Evolutionary conservation across 2,113 vertebrate genomes (phyloP).

Genomic region (Circaetus gallicus): DNA sequence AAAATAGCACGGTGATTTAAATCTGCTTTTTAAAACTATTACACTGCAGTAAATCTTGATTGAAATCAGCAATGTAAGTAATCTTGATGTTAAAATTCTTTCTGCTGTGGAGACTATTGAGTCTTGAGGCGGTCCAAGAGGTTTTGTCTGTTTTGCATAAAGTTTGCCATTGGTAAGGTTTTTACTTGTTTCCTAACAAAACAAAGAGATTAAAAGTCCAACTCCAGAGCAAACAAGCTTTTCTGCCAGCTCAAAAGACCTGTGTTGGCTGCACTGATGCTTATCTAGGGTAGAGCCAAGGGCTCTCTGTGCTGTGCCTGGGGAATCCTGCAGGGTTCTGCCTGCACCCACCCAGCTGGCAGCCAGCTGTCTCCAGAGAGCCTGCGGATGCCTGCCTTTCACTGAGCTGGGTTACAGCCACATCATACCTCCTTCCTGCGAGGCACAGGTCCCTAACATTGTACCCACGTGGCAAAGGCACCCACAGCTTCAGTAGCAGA

Average conservation of each 20-base stretch:
- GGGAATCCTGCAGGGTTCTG: background rate
- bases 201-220: background rate
- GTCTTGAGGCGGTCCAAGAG: background rate
- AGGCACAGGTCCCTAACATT: background rate
- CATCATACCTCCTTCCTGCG: background rate
- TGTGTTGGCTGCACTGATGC: background rate
- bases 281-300: background rate
- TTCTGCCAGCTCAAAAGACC: background rate
- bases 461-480: background rate
- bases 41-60: background rate
- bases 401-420: background rate
- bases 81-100: background rate
- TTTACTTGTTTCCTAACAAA: slow-evolving; percentile 4
- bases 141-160: background rate
- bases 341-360: background rate
- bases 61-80: background rate
- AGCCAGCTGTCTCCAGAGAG: background rate
- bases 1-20: background rate
- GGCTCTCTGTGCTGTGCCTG: background rate
- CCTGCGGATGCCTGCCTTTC: background rate
- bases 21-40: background rate
- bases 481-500: background rate
- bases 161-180: background rate
- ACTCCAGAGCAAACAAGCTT: background rate
- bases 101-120: background rate